phyloP scores from a whole-genome alignment of 2,888 invertebrate genomes.

The Pseudococcus longispinus region DNA sequence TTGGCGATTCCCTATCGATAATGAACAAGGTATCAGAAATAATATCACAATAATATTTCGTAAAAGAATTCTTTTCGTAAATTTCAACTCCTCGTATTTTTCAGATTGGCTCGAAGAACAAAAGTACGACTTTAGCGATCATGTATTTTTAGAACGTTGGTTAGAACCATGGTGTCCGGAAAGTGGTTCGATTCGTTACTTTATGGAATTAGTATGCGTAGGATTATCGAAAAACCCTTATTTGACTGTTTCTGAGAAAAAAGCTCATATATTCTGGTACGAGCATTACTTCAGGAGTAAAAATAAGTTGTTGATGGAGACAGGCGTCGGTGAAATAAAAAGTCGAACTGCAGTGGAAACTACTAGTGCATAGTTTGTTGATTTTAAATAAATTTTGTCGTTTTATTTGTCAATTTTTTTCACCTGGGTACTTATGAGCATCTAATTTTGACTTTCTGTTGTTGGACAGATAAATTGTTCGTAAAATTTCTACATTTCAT shows the following conservation, averaged over 20 bases:
- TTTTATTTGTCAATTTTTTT: not conserved
- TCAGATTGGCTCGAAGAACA: conserved; percentile 73
- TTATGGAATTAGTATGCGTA: conserved; percentile 94
- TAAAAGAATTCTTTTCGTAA: not conserved
- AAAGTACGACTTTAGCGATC: conserved; percentile 85
- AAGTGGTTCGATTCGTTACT: conserved; percentile 90
- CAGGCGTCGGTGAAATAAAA: conserved; percentile 65
- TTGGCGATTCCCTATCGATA: conserved; percentile 97
- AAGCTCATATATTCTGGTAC: conserved; percentile 90
- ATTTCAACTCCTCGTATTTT: conserved; percentile 41
- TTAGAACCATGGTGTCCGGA: conserved; percentile 89
- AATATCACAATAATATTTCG: not conserved
- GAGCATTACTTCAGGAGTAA: conserved; percentile 86
- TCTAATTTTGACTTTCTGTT: no score
- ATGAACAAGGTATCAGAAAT: conserved; percentile 82
- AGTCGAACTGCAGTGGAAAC: conserved; percentile 60
- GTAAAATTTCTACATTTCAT: no score
- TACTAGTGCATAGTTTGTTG: conserved; percentile 1
- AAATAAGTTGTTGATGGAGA: conserved; percentile 72
- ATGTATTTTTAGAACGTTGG: conserved; percentile 88
- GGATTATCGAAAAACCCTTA: conserved; percentile 95
- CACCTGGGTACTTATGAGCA: no score
- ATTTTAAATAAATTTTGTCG: conserved; percentile 59
- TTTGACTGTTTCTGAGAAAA: conserved; percentile 85
- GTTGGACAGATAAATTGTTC: no score